Conservation (phyloP, 2,797 vertebrate species). For the Linurgus olivaceus region DNA sequence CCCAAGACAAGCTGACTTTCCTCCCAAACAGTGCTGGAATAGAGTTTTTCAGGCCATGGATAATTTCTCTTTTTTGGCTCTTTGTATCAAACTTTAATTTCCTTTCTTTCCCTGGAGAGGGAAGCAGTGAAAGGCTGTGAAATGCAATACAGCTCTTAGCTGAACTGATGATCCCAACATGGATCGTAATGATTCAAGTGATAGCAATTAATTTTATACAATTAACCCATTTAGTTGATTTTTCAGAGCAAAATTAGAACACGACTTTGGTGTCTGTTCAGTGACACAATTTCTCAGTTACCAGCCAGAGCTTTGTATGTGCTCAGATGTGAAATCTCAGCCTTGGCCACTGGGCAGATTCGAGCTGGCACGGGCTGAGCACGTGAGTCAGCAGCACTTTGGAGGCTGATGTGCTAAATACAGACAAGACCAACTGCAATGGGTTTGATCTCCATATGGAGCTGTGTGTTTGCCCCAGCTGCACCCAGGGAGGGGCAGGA, state of each 20-base stretch:
- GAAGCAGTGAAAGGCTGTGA: neutral
- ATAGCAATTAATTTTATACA: neutral
- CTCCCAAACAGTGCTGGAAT: neutral
- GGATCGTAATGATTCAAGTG: neutral
- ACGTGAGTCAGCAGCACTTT: neutral
- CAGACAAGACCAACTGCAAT: neutral
- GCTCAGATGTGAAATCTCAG: neutral
- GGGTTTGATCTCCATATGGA: neutral
- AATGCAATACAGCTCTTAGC: neutral
- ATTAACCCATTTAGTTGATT: slow-evolving; percentile 5
- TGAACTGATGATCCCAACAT: neutral
- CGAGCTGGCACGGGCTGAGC: fast-evolving
- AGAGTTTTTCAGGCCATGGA: neutral
- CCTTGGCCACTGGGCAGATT: neutral
- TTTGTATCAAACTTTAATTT: neutral
- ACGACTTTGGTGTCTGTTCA: neutral
- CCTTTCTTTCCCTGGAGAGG: neutral
- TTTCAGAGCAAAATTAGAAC: neutral
- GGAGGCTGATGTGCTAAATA: neutral
- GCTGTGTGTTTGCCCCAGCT: neutral
- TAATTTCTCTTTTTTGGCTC: neutral
- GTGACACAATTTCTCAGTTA: neutral
- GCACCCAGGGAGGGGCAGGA: neutral
- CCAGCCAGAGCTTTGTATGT: neutral
- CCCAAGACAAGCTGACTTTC: neutral